Base-by-base conservation (phyloP, 2,113 vertebrate genomes). In the Poeciliopsis turrubarensis region DNA sequence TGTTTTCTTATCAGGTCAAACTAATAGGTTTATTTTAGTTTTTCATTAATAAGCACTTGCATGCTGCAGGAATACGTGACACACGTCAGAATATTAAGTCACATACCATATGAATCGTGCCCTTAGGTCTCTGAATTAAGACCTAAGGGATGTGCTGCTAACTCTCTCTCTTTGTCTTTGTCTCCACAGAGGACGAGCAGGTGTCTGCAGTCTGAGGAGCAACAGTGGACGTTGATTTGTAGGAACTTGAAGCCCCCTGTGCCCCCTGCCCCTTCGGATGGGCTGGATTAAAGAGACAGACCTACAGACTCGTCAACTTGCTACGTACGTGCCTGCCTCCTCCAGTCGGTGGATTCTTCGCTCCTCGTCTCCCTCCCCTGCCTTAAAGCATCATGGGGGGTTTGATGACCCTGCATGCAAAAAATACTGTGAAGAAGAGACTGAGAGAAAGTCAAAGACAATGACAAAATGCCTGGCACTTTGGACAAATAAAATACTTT, bases 321-420 rank as follows among this genome's bases (percentile, higher is more conserved):
- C 83, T 81, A 87, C 84, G 68, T 92, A 90, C 39, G 89, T 93
- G 92, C 92, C 91, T 93, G 91, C 89, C 89, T 92, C 94, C 92
- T 94, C 95, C 94, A 92, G 92, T 90, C 90, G 91, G 94, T 94
- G 95, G 95, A 96, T 73, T 79, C 70, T 92, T 93, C 88, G 51
- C 10, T 76, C 85, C 94, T 95, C 95, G 91, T 95, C 95, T 95
- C 95, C 95, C 96, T 95, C 89, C 95, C 95, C 96, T 94, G 97
- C 97, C 97, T 98, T 99, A 98, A 97, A 96, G 96, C 97, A 96
- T 96, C 96, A 95, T 93, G 93, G 95, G 95, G 96, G 96, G 95
- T 95, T 95, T 92, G 94, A 90, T 88, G 89, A 89, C 93, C 94
- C 93, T 91, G 96, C 96, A 97, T 97, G 96, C 96, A 90, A 96